Evolutionary conservation across 2,888 invertebrate genomes (phyloP), one percentile per base, ranked within the genome.

Genomic region (Drepana falcataria): DNA sequence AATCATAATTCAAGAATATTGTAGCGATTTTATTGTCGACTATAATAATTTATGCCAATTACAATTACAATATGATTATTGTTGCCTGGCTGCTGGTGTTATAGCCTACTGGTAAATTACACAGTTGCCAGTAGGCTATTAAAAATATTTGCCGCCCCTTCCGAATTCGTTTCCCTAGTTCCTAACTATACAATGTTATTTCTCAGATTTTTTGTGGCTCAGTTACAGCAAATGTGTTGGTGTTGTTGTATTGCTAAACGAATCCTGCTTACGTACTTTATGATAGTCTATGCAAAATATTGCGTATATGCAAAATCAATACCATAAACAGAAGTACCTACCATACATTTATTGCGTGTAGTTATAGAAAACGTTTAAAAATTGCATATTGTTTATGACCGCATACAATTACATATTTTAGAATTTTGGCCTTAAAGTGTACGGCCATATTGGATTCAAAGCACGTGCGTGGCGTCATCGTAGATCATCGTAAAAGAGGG

Each of bases 401-500:
- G 37, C 9, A 44, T 9, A 44, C 6, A 9, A 9, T 3, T 44
- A 9, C 44, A 9, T 9, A 44, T 44, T 44, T 44, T 44, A 44
- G 9, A 44, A 44, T 44, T 44, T 9, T 44, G 44, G 44, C 44
- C 44, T 44, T 9, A 44, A 44, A 9, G 44, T 44, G 44, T 9
- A 9, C 6, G 44, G 44, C 44, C 44, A 44, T 9, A 9, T 44
- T 44, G 6, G 44, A 44, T 44, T 44, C 44, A 44, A 48, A 6
- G 6, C 35, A 48, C 48, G 34, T 48, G 33, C 33, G 33, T 33
- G 47, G 44, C 44, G 44, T 44, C 44, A 44, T 44, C 44, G 9
- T 44, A 44, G 21, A 52, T 47, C 7, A 52, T 55, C 51, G 48
- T 41, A 51, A 51, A 51, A 48, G 49, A 52, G 54, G 44, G 9